Evolutionary conservation across 2,888 invertebrate species (phyloP).

Genomic region (Dermolepida albohirtum): DNA sequence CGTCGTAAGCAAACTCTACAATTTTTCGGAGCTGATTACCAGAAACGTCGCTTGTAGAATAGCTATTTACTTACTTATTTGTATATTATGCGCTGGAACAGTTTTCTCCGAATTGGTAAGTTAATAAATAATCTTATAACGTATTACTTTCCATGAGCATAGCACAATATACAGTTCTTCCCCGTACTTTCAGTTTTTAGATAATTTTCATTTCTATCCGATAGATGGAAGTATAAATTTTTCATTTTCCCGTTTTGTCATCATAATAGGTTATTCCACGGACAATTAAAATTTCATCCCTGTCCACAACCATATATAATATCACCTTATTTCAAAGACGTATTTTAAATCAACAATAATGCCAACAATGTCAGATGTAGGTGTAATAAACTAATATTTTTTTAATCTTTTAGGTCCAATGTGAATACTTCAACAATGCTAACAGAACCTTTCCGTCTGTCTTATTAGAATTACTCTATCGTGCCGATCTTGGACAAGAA

Average conservation of each 20-base stretch:
- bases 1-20: constrained; percentile 71
- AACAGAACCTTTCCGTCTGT: neutral
- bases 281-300: no score
- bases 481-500: constrained; percentile 8
- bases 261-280: no score
- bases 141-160: no score
- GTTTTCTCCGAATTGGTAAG: constrained; percentile 75
- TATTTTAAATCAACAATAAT: no score
- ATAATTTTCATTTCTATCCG: no score
- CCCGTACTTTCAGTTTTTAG: no score
- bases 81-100: constrained; percentile 72
- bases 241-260: no score
- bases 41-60: constrained; percentile 74
- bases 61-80: constrained; percentile 75
- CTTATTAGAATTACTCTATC: constrained; percentile 11
- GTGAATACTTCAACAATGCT: constrained; percentile 31
- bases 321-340: no score
- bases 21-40: constrained; percentile 72
- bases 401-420: constrained; percentile 45
- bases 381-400: neutral
- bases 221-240: no score
- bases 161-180: no score
- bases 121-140: constrained; percentile 24
- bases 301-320: no score
- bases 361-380: no score